Evolutionary conservation across 2,113 vertebrate species (phyloP), one percentile per base, ranked within the genome.

Genomic region (Pelusios castaneus): DNA sequence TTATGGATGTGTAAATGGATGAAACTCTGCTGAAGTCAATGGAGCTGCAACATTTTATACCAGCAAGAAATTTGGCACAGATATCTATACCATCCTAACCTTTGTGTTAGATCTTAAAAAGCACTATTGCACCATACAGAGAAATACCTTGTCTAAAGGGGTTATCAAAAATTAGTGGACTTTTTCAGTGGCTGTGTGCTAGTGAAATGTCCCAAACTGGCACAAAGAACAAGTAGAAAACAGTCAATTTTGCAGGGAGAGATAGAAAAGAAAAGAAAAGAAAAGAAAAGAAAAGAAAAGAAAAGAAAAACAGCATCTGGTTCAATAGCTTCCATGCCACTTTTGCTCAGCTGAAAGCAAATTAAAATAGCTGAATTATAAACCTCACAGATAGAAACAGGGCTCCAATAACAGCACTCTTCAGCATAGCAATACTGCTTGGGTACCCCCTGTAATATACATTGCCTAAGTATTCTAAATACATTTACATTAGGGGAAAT

Each of bases 291-390:
- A 94, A 88, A 89, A 47, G 10, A 47, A 47, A 47, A 47, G 47
- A 47, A 10, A 47, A 47, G 76, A 94, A 88, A 89, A 88, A 87
- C 55, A 93, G 79, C 87, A 93, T 92, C 92, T 95, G 90, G 63
- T 21, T 94, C 67, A 84, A 96, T 67, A 84, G 67, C 16, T 95
- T 67, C 43, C 80, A 79, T 81, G 79, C 77, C 89, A 95, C 90
- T 88, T 93, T 94, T 93, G 75, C 34, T 96, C 81, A 90, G 78
- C 87, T 85, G 70, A 81, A 94, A 96, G 82, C 75, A 95, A 93
- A 96, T 96, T 96, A 92, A 86, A 93, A 91, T 38, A 92, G 38
- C 55, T 95, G 85, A 97, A 73, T 95, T 95, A 95, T 92, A 93
- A 95, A 93, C 87, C 87, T 90, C 55, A 47, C 89, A 95, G 93